These are phyloP conservation scores for Plutomurus gul DNA, from an alignment of 1,140 invertebrate genomes.

Conservation along the genomic window DNA sequence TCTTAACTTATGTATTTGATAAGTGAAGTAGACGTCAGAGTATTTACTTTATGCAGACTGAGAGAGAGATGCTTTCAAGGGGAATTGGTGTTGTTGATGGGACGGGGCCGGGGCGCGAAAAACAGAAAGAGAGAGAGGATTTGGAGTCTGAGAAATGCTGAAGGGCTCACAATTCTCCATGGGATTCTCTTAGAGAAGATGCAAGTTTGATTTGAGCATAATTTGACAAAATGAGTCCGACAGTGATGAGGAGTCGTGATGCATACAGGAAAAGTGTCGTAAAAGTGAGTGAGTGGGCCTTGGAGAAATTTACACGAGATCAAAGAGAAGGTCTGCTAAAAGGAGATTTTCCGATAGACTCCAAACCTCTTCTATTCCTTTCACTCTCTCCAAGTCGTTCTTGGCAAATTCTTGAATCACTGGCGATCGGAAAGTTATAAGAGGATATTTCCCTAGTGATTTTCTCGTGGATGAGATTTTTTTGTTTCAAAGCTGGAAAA, in stretches of 20 bases:
- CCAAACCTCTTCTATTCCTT: neutral
- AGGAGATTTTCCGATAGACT: conserved; percentile 10
- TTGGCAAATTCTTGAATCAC: conserved; percentile 42
- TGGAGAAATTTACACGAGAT: conserved; percentile 26
- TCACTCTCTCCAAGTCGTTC: conserved; percentile 5
- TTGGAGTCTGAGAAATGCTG: conserved; percentile 7
- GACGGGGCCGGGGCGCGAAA: no score
- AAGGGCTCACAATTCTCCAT: neutral
- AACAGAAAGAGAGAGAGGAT: no score
- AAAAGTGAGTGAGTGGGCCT: conserved; percentile 37
- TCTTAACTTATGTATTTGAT: neutral
- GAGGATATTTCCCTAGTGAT: conserved; percentile 48
- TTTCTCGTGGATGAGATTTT: conserved; percentile 49
- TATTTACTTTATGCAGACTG: neutral
- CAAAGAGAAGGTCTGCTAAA: conserved; percentile 2
- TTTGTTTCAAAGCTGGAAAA: conserved; percentile 21
- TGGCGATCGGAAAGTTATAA: conserved; percentile 51
- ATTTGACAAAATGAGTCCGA: conserved; percentile 26
- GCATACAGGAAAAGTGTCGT: conserved; percentile 21
- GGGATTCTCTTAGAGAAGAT: conserved; percentile 21
- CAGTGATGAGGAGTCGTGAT: conserved; percentile 25
- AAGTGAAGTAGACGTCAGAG: neutral
- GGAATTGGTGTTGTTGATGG: neutral
- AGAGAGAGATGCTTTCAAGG: neutral
- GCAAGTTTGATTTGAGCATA: conserved; percentile 23